Percentiles rank a stretch among this genome's conserved stretches.
These are phyloP conservation scores for Lasioglossum baleicum DNA, from an alignment of 1,140 invertebrate species.

Conservation along the genomic window DNA sequence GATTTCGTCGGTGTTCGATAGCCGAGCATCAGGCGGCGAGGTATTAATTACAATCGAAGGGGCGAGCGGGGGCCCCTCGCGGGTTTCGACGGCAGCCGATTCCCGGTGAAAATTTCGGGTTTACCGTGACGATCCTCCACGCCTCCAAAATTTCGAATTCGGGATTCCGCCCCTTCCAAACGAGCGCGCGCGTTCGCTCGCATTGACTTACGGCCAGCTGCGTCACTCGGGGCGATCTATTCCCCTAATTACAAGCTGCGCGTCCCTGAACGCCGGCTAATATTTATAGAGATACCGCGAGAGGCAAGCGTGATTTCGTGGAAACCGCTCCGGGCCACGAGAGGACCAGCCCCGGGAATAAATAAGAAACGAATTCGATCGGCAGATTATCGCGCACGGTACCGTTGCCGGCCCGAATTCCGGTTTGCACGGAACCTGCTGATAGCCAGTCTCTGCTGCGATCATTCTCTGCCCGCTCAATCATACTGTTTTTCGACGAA, in stretches of 20 bases:
- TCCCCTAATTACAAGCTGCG: slow-evolving; percentile 45
- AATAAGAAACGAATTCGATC: slow-evolving; percentile 26
- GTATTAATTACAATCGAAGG: slow-evolving; percentile 24
- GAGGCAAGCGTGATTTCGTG: slow-evolving; percentile 8
- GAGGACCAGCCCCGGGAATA: background rate
- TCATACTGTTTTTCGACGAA: too few species aligned
- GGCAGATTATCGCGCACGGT: background rate
- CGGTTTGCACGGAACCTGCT: too few species aligned
- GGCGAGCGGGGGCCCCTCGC: background rate
- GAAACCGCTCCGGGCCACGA: slow-evolving; percentile 1
- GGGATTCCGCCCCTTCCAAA: slow-evolving; percentile 24
- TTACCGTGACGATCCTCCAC: slow-evolving; percentile 13
- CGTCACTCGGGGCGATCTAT: slow-evolving; percentile 45
- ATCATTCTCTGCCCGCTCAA: too few species aligned
- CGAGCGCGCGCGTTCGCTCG: background rate
- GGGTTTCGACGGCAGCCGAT: background rate
- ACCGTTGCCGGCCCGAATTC: background rate
- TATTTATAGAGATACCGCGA: slow-evolving; percentile 35
- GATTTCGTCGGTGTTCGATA: background rate
- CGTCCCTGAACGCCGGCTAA: slow-evolving; percentile 17
- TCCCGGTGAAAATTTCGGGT: slow-evolving; percentile 36
- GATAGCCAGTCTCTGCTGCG: too few species aligned
- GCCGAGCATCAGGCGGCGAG: background rate
- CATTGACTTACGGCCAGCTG: slow-evolving; percentile 42
- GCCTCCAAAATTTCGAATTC: slow-evolving; percentile 47